Evolutionary conservation across 2,797 vertebrate species (phyloP), one percentile per base, ranked within the genome.

Genomic region (Alectoris magna): DNA sequence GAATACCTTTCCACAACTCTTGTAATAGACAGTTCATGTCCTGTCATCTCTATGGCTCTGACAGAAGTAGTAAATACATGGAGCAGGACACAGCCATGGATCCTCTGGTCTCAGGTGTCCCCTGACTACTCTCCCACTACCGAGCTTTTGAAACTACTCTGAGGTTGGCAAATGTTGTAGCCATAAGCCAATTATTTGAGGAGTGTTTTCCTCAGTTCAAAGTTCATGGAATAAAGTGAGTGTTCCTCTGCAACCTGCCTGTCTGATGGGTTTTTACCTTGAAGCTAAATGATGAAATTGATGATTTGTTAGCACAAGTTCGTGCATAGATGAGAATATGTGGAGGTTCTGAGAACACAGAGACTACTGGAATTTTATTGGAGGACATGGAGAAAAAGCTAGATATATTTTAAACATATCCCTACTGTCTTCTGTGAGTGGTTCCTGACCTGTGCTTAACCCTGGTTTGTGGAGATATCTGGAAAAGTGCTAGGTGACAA

Each of bases 271-370:
- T 0, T 51, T 88, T 84, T 72, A 18, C 7, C 18, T 36, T 29
- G 3, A 66, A 38, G 58, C 3, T 6, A 27, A 58, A 3, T 7
- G 2, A 39, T 7, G 9, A 59, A 36, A 60, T 2, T 7, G 2
- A 39, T 10, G 13, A 59, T 24, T 17, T 83, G 11, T 83, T 66
- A 66, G 46, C 39, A 81, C 3, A 63, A 7, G 9, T 85, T 66
- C 31, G 5, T 12, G 1, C 6, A 21, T 39, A 23, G 6, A 78
- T 66, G 36, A 49, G 18, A 87, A 64, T 1, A 2, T 34, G 8
- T n/a, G 34, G 22, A 10, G 51, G 13, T 73, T 51, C 29, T 26
- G 31, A 73, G 39, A 67, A 34, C 27, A 29, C 17, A 74, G 53
- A 68, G 34, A 41, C 0, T 3, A 38, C 58, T 80, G 27, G 36